These are phyloP conservation scores for Ceyx cyanopectus DNA, from an alignment of 2,113 vertebrate genomes.

Conservation along the genomic window DNA sequence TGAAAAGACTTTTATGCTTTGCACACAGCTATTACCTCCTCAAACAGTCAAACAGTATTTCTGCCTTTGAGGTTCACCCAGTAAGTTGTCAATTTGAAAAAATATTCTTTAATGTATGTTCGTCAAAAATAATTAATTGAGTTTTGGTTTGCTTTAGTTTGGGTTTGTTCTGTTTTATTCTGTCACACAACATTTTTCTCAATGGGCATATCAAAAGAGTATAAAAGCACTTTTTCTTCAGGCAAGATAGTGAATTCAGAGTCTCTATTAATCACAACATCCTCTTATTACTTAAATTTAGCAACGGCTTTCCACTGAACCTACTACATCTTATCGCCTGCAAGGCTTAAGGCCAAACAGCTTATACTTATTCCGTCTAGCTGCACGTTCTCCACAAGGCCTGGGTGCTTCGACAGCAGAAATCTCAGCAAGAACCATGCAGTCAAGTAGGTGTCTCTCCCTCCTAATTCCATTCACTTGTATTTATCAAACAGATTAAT, in stretches of 20 bases:
- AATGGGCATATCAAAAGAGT: neutral
- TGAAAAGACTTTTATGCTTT: neutral
- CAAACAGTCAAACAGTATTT: neutral
- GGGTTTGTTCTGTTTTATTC: neutral
- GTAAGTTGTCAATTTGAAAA: neutral
- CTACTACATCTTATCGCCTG: slow-evolving; percentile 89
- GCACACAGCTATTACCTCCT: neutral
- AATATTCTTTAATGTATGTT: neutral
- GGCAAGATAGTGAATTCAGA: neutral
- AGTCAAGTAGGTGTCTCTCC: slow-evolving; percentile 98
- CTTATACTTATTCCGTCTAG: slow-evolving; percentile 93
- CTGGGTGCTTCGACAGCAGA: slow-evolving; percentile 95
- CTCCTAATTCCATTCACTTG: slow-evolving; percentile 51
- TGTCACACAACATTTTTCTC: neutral
- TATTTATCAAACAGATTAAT: neutral
- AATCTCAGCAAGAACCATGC: slow-evolving; percentile 96
- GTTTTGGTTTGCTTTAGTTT: neutral
- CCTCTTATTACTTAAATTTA: slow-evolving; percentile 61
- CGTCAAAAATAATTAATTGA: neutral
- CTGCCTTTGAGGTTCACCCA: neutral
- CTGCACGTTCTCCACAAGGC: slow-evolving; percentile 94
- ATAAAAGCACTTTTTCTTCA: neutral
- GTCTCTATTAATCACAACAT: neutral
- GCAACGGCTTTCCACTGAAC: slow-evolving; percentile 92
- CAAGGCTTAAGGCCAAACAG: slow-evolving; percentile 96